Percentiles rank a stretch among this genome's conserved stretches.
Conservation (phyloP, 2,797 vertebrate species). For the Notolepis coatsorum region DNA sequence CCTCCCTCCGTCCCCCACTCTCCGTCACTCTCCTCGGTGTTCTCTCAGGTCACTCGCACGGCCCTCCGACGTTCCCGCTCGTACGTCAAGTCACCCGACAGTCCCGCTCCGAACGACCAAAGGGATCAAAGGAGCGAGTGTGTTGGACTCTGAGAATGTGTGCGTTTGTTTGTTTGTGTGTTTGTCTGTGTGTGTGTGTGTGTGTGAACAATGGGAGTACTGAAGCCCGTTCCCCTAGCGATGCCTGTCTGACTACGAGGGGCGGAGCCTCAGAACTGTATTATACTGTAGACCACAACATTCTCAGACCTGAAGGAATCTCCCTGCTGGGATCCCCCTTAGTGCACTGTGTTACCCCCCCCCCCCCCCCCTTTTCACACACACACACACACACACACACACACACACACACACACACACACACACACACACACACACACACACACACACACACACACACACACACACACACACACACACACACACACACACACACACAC, state of each 20-base stretch:
- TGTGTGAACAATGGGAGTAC: slow-evolving; percentile 50
- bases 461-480: neutral
- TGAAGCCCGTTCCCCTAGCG: slow-evolving; percentile 47
- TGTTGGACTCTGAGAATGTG: slow-evolving; percentile 36
- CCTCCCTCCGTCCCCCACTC: too few relatives aligned
- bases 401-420: slow-evolving; percentile 1
- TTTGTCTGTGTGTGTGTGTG: slow-evolving; percentile 35
- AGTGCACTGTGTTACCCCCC: slow-evolving; percentile 40
- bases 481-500: neutral
- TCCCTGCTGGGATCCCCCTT: slow-evolving; percentile 48
- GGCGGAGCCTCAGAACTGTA: slow-evolving; percentile 52
- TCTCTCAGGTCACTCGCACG: neutral
- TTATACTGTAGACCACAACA: slow-evolving; percentile 68
- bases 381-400: slow-evolving; percentile 13
- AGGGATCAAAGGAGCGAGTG: slow-evolving; percentile 16
- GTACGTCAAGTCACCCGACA: neutral
- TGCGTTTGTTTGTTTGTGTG: neutral
- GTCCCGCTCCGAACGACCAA: slow-evolving; percentile 7
- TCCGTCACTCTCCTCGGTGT: neutral
- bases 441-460: slow-evolving; percentile 2
- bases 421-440: neutral
- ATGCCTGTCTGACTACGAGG: slow-evolving; percentile 53
- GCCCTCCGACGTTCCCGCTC: neutral
- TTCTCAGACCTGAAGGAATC: slow-evolving; percentile 75
- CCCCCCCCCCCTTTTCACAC: too few relatives aligned